phyloP scores from a whole-genome alignment of 2,888 invertebrate genomes.

The Corythucha ciliata region DNA sequence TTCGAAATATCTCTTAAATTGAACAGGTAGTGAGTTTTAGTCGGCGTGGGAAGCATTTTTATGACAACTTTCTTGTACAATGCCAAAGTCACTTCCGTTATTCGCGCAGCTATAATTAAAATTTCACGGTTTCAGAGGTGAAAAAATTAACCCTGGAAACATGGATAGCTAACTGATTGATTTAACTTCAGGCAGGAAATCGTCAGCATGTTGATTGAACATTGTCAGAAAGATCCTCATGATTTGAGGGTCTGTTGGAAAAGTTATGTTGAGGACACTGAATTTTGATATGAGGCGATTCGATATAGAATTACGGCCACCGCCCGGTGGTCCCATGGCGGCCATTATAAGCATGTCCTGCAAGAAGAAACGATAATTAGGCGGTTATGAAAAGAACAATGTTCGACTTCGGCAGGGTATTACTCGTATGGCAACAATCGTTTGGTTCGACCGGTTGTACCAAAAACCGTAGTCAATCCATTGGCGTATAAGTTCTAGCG shows the following conservation, averaged over 20 bases:
- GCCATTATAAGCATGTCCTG: conserved; percentile 68
- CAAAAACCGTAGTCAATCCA: conserved; percentile 87
- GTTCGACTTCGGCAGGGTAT: conserved; percentile 1
- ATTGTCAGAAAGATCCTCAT: conserved; percentile 74
- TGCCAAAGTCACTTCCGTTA: conserved; percentile 66
- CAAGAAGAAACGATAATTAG: conserved; percentile 8
- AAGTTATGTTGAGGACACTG: conserved; percentile 66
- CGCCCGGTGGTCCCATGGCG: conserved; percentile 81
- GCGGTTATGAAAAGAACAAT: not conserved
- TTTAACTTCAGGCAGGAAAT: conserved; percentile 72
- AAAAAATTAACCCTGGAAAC: not conserved
- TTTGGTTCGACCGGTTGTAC: conserved; percentile 72
- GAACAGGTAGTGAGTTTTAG: conserved; percentile 83
- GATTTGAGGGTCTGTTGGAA: conserved; percentile 70
- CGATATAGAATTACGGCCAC: conserved; percentile 71
- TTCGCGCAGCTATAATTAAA: conserved; percentile 42
- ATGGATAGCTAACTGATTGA: conserved; percentile 47
- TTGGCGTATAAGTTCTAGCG: conserved; percentile 70
- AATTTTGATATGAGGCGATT: conserved; percentile 69
- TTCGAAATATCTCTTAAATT: conserved; percentile 81
- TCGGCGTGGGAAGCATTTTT: conserved; percentile 76
- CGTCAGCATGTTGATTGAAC: conserved; percentile 65
- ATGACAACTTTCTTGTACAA: conserved; percentile 62
- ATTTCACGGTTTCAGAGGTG: not conserved
- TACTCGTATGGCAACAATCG: conserved; percentile 21